Evolutionary conservation across 2,888 invertebrate species (phyloP).

Genomic region (Andrena flavipes): DNA sequence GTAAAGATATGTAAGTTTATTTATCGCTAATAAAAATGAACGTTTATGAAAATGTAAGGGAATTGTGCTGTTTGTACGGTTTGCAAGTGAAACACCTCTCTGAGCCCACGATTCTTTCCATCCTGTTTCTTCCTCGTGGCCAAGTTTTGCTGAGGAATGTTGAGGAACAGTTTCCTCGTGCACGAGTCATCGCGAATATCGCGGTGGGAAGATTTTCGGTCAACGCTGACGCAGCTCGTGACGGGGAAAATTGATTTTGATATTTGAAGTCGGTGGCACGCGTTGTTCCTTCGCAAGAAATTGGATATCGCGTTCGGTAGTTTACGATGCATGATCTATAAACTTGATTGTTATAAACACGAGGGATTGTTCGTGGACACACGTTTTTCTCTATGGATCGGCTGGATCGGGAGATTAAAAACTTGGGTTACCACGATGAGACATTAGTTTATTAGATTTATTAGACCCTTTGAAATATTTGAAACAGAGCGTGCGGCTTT

Average conservation of each 20-base stretch:
- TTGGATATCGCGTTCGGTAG: not conserved
- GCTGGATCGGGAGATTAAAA: not conserved
- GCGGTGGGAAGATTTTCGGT: not conserved
- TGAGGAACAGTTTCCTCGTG: not conserved
- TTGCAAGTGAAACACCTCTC: not conserved
- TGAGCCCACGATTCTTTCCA: not conserved
- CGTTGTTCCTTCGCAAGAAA: not conserved
- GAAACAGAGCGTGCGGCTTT: slow-evolving; percentile 79
- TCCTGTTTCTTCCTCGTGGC: not conserved
- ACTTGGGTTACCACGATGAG: not conserved
- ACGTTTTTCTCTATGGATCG: not conserved
- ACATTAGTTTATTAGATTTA: slow-evolving; percentile 76
- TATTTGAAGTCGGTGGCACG: not conserved
- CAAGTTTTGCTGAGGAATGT: not conserved
- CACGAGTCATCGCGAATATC: not conserved
- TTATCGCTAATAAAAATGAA: slow-evolving; percentile 84
- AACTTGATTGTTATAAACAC: too few relatives aligned
- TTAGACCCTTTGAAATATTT: slow-evolving; percentile 81
- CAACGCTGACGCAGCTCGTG: slow-evolving; percentile 1
- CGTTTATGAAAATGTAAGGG: slow-evolving; percentile 66
- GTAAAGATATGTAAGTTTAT: slow-evolving; percentile 85
- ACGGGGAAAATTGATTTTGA: not conserved
- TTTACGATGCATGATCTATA: too few relatives aligned
- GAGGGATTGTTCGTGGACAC: not conserved
- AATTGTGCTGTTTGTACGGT: not conserved